Evolutionary conservation across 2,113 vertebrate genomes (phyloP).

Genomic region (Capreolus pygargus): DNA sequence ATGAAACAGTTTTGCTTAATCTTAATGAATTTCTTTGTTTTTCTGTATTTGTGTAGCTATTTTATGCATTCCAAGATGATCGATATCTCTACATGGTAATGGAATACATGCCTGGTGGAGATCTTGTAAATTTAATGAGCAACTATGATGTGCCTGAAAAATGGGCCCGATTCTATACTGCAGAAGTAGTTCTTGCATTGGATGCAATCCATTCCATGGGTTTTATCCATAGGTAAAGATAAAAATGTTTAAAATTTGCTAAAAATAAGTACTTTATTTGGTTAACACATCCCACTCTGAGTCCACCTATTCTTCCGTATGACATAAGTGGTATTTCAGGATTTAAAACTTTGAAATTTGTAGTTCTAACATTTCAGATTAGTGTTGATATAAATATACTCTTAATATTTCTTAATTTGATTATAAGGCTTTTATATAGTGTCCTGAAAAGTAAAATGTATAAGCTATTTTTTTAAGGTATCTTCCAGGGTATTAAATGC

Average conservation of each 20-base stretch:
- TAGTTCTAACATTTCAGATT: slow-evolving; percentile 12
- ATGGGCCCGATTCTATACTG: slow-evolving; percentile 99
- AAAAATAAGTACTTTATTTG: background rate
- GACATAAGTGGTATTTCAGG: background rate
- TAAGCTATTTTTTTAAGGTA: slow-evolving; percentile 5
- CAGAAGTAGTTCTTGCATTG: slow-evolving; percentile 97
- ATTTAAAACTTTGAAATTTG: slow-evolving; percentile 30
- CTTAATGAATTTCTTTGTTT: background rate
- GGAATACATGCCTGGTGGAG: slow-evolving; percentile 99
- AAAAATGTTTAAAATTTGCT: slow-evolving; percentile 5
- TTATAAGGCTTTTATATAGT: slow-evolving; percentile 5
- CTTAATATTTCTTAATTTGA: background rate
- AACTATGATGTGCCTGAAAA: slow-evolving; percentile 99
- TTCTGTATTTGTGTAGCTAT: slow-evolving; percentile 85
- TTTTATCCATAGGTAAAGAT: slow-evolving; percentile 95
- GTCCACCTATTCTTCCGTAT: background rate
- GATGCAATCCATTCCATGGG: slow-evolving; percentile 99
- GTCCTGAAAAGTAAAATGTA: slow-evolving; percentile 23
- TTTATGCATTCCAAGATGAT: slow-evolving; percentile 98
- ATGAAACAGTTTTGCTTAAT: slow-evolving; percentile 38
- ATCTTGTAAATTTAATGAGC: slow-evolving; percentile 98
- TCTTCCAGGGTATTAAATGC: background rate
- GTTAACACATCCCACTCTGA: background rate
- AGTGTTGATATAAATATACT: slow-evolving; percentile 20
- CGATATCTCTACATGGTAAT: slow-evolving; percentile 99